Percentiles rank a stretch among this genome's conserved stretches.
Evolutionary conservation across 2,113 vertebrate genomes (phyloP).

Genomic region (Oncorhynchus masou): DNA sequence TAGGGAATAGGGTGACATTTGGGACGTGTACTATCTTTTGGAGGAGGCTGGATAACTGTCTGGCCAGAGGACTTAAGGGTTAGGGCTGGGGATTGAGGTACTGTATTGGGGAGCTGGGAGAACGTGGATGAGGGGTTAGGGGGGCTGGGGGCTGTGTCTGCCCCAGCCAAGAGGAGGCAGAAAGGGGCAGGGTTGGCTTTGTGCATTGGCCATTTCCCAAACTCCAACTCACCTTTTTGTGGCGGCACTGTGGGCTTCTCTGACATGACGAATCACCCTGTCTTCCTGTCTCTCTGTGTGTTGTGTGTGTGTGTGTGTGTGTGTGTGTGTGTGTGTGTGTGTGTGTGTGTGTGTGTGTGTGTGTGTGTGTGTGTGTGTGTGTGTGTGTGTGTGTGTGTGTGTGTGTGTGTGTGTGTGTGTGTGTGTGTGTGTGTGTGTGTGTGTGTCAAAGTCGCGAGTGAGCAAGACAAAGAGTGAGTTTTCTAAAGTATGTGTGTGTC

Average conservation of each 20-base stretch:
- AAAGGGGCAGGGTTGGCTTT: slow-evolving; percentile 69
- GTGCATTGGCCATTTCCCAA: slow-evolving; percentile 72
- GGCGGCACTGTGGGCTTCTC: slow-evolving; percentile 50
- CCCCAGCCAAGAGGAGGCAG: slow-evolving; percentile 53
- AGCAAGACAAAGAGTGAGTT: background rate
- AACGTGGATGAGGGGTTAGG: slow-evolving; percentile 13
- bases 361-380: too few species aligned
- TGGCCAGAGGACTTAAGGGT: background rate
- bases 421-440: too few species aligned
- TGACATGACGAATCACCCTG: slow-evolving; percentile 72
- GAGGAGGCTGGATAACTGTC: background rate
- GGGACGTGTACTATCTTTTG: too few species aligned
- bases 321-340: too few species aligned
- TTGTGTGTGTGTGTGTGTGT: too few species aligned
- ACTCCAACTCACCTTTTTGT: slow-evolving; percentile 75
- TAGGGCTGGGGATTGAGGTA: background rate
- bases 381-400: too few species aligned
- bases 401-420: too few species aligned
- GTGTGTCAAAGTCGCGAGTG: background rate
- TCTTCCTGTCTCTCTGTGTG: slow-evolving; percentile 45
- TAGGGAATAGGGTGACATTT: too few species aligned
- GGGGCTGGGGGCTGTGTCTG: slow-evolving; percentile 38
- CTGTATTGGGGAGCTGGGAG: background rate
- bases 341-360: too few species aligned
- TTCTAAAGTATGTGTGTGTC: slow-evolving; percentile 23